phyloP scores from a whole-genome alignment of 2,797 vertebrate genomes.

The Squalus acanthias region DNA sequence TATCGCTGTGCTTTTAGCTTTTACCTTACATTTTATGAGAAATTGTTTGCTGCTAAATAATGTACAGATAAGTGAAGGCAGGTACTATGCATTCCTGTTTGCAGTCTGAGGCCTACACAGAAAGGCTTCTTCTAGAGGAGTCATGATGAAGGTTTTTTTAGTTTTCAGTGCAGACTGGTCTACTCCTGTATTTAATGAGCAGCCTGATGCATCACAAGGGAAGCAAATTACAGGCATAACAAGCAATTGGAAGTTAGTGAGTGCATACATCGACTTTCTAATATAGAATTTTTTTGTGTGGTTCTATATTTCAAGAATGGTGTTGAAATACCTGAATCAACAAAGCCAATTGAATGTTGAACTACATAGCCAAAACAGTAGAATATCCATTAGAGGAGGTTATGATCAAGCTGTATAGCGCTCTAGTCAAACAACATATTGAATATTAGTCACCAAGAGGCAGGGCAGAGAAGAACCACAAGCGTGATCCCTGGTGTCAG shows the following conservation, averaged over 20 bases:
- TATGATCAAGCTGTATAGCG: neutral
- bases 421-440: neutral
- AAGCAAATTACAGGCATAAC: neutral
- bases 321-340: neutral
- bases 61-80: neutral
- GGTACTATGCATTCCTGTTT: neutral
- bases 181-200: neutral
- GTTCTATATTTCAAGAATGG: neutral
- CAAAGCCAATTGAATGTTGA: neutral
- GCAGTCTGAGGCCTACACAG: conserved; percentile 1
- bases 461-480: neutral
- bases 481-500: neutral
- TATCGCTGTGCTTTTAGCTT: neutral
- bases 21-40: neutral
- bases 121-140: neutral
- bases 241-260: neutral
- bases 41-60: neutral
- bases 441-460: neutral
- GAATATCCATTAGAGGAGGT: neutral
- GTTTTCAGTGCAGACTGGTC: neutral
- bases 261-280: neutral
- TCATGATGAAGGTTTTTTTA: neutral
- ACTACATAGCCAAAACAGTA: neutral
- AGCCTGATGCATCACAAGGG: neutral
- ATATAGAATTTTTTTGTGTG: neutral